Base-by-base conservation (phyloP, 2,797 vertebrate species). In the Hylomyscus alleni region DNA sequence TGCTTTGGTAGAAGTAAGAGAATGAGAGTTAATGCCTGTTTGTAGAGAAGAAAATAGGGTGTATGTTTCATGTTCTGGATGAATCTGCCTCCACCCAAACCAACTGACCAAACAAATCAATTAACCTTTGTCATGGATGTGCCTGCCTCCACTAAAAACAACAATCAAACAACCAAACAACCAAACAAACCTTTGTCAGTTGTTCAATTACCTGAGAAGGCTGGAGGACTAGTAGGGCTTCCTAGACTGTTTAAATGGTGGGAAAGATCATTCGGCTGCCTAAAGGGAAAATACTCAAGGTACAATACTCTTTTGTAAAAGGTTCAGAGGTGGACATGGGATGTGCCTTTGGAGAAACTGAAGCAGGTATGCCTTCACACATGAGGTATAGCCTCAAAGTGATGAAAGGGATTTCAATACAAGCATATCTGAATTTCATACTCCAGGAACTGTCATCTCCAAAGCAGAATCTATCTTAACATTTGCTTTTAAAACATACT, bases 301-400 rank as follows among this genome's bases (percentile, higher is more conserved):
- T 7, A 92, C n/a, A 95, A 89, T 75, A 75, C 20, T 92, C 24
- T 72, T 96, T 96, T 95, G 91, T 60, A 80, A 96, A 96, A 89
- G 3, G 37, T 96, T 95, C 89, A 91, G 67, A 95, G 20, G 44
- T 91, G 2, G 20, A 69, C 82, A 1, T 94, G 50, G 22, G 34
- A 91, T 65, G 4, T 95, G 22, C 22, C 60, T 80, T 22, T 34
- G 31, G 76, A 56, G 47, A 95, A 65, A 54, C 50, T 81, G 65
- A 97, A 88, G 86, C 54, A 95, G 40, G 73, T 85, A 19, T 90
- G 65, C 50, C 15, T 96, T 92, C 67, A 89, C 31, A 94, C 10
- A 75, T 81, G 29, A 95, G 14, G 54, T 88, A 6, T 60, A 95
- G 90, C 29, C 40, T 86, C 72, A 69, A 92, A 81, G 54, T 95